Conservation (phyloP, 2,113 vertebrate genomes). For the Crotalus helleri region DNA sequence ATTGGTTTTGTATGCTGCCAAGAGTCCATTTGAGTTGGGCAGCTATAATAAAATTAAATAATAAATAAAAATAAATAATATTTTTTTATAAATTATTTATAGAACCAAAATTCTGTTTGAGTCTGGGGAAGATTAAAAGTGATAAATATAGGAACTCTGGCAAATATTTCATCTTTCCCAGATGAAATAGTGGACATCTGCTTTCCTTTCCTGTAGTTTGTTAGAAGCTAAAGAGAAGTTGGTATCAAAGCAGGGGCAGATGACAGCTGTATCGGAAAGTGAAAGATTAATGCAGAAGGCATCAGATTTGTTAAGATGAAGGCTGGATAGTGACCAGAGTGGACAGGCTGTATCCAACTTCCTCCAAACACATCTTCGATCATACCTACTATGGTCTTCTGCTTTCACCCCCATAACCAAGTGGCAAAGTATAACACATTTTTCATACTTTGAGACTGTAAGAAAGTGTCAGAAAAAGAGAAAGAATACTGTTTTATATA, state of each 20-base stretch:
- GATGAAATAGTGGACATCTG: background rate
- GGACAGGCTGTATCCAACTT: background rate
- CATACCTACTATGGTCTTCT: background rate
- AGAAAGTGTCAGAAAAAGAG: background rate
- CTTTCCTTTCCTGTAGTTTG: background rate
- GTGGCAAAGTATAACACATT: background rate
- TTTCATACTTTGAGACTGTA: background rate
- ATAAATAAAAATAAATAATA: background rate
- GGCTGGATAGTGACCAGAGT: background rate
- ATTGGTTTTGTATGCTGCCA: background rate
- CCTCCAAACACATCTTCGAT: background rate
- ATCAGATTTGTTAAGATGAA: background rate
- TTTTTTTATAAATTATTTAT: background rate
- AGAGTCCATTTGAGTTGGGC: background rate
- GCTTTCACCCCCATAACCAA: background rate
- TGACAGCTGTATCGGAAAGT: background rate
- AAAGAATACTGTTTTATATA: background rate
- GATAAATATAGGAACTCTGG: background rate
- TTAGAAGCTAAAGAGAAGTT: background rate
- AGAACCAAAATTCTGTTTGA: background rate
- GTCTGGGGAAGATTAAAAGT: background rate
- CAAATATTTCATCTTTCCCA: background rate
- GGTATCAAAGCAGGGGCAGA: background rate
- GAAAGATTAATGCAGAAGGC: background rate
- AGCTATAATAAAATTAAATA: background rate